Base-by-base conservation (phyloP, 2,113 vertebrate genomes). In the Okapia johnstoni region DNA sequence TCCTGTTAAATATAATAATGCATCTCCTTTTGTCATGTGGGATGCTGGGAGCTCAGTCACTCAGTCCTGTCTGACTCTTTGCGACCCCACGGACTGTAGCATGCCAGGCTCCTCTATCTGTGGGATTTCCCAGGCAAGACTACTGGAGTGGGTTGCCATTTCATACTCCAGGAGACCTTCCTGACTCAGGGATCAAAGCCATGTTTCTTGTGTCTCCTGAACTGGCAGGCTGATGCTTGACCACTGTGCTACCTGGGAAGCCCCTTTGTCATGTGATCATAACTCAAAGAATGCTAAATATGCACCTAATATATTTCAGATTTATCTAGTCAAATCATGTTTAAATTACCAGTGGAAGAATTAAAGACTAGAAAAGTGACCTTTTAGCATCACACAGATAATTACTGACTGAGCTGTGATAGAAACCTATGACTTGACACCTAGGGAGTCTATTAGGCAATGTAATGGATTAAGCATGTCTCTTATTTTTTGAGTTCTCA, bases 271-370 rank as follows among this genome's bases (percentile, higher is more conserved):
- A 70, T 40, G 19, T 23, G n/a, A 94, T 63, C 7, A 40, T 73
- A 85, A 77, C 26, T 96, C 48, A 91, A 88, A 96, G 50, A 94
- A 93, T 79, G 48, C 25, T 92, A 85, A 94, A 9, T 83, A 58
- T 48, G 7, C 28, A 85, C 33, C 7, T 50, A 86, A 58, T 85
- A 58, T 76, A 54, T 79, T 30, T 77, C 94, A 81, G 30, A 95
- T 92, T 60, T 94, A 80, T 10, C 4, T 52, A 52, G 11, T 83
- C 50, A 95, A 55, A 54, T 52, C 60, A 46, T 84, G 33, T 87
- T 90, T 73, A 86, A 84, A 81, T 94, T 76, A 36, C 23, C 8
- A 66, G 11, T 81, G 36, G 50, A 92, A 36, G n/a, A 80, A 81
- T 80, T 46, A 87, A 91, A 88, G 61, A 15, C 25, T 88, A 50